Conservation (phyloP, 2,888 invertebrate species). For the Hemicrepidius hirtus region DNA sequence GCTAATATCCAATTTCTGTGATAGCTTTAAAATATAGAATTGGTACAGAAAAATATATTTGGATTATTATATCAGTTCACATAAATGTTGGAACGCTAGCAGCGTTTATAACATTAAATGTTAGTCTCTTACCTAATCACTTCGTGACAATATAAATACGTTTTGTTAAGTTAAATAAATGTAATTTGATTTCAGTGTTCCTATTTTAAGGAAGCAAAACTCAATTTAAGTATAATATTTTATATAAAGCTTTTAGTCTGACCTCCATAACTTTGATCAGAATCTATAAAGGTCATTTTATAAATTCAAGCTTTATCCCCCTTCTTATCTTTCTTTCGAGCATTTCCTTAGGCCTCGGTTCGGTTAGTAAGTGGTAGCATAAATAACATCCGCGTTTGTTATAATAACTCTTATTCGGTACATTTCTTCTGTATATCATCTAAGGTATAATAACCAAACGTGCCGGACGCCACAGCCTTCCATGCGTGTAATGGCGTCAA, state of each 20-base stretch:
- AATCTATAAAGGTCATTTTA: conserved; percentile 15
- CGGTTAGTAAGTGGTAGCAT: conserved; percentile 12
- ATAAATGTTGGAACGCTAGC: too few relatives aligned
- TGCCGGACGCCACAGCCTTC: conserved; percentile 38
- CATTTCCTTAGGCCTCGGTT: neutral
- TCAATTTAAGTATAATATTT: too few relatives aligned
- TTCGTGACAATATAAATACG: too few relatives aligned
- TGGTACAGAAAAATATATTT: too few relatives aligned
- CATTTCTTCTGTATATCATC: conserved; percentile 40
- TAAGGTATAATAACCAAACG: conserved; percentile 43
- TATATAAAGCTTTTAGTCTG: neutral
- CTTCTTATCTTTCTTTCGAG: conserved; percentile 4
- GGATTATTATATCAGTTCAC: too few relatives aligned
- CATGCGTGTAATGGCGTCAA: conserved; percentile 51
- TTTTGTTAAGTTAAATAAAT: too few relatives aligned
- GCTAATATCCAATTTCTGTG: too few relatives aligned
- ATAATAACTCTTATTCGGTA: conserved; percentile 37
- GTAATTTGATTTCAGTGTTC: too few relatives aligned
- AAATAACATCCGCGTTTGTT: conserved; percentile 26
- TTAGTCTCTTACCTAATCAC: too few relatives aligned
- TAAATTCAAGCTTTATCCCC: conserved; percentile 15
- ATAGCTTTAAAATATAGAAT: too few relatives aligned
- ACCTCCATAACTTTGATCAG: conserved; percentile 18
- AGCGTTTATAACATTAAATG: too few relatives aligned
- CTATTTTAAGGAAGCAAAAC: too few relatives aligned